Percentiles rank a stretch among this genome's conserved stretches.
These are phyloP conservation scores for Globodera rostochiensis DNA, from an alignment of 1,140 invertebrate genomes.

Conservation along the genomic window DNA sequence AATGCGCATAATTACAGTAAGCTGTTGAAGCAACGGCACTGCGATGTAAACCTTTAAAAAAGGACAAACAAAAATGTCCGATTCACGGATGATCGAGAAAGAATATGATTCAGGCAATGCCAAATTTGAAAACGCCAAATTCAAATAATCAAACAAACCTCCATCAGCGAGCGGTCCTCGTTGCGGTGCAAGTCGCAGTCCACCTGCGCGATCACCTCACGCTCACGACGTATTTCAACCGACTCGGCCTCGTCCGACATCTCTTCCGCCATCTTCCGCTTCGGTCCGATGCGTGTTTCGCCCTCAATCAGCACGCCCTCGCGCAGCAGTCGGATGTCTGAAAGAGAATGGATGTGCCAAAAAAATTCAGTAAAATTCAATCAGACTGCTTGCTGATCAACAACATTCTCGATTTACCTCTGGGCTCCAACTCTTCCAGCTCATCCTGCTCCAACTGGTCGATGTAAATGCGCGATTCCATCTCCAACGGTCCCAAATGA, in stretches of 20 bases:
- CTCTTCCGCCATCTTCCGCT: conserved; percentile 16
- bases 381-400: conserved; percentile 12
- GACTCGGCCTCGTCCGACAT: conserved; percentile 46
- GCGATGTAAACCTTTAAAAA: conserved; percentile 36
- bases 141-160: conserved; percentile 19
- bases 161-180: conserved; percentile 38
- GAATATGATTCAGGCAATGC: background rate
- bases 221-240: conserved; percentile 36
- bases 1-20: conserved; percentile 37
- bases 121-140: background rate
- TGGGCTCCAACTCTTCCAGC: conserved; percentile 30
- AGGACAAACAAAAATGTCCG: conserved; percentile 34
- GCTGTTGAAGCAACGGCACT: conserved; percentile 25
- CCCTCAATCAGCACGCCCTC: conserved; percentile 46
- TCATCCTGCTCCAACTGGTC: conserved; percentile 47
- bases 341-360: background rate
- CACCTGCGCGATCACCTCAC: conserved; percentile 24
- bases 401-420: background rate
- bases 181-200: conserved; percentile 41
- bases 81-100: conserved; percentile 7
- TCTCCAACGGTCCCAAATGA: conserved; percentile 19
- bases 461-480: conserved; percentile 39
- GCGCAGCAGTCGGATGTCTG: conserved; percentile 43
- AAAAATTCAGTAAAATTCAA: background rate
- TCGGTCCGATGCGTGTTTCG: conserved; percentile 26